Evolutionary conservation across 2,113 vertebrate species (phyloP), one percentile per base, ranked within the genome.

Genomic region (Ageneiosus marmoratus): DNA sequence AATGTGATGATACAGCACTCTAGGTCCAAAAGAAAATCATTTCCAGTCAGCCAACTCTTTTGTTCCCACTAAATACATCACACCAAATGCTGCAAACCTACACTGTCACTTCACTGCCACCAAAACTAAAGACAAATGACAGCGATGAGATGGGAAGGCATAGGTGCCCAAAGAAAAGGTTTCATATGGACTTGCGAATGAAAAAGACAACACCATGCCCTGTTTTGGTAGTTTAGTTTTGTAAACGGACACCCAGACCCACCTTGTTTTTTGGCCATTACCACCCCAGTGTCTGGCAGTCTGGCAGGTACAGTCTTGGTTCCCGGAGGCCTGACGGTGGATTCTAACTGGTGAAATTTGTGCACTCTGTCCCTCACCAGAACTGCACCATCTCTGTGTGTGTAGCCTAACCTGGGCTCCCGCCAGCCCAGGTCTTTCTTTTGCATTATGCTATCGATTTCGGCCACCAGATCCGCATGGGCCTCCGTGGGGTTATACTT

Each of bases 301-400:
- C 86, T 93, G 82, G 91, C 91, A 87, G 92, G 91, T 80, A 93
- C 85, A 81, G 78, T 92, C 90, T 88, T 94, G 94, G 89, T 95
- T 88, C 93, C 92, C 82, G 92, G 88, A 29, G 95, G 93, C 88
- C 94, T 95, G 92, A 94, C 24, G 69, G 94, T 95, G 76, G 95
- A 94, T 84, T 96, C 95, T 95, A 97, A 94, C 91, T 94, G 97
- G 93, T 97, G 96, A 92, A 98, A 97, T 91, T 94, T 97, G 94
- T 97, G 96, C 92, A 97, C 95, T 94, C 95, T 96, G 94, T 98
- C 95, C 95, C 96, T 95, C 93, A 94, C 90, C 90, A 98, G 94
- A 90, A 96, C 81, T 70, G 94, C 86, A 90, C 94, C 91, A 69
- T 90, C 94, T 89, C 93, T 94, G 77, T 93, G 93, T 84, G 93